Evolutionary conservation across 2,888 invertebrate genomes (phyloP), one percentile per base, ranked within the genome.

Genomic region (Rotaria macrura): DNA sequence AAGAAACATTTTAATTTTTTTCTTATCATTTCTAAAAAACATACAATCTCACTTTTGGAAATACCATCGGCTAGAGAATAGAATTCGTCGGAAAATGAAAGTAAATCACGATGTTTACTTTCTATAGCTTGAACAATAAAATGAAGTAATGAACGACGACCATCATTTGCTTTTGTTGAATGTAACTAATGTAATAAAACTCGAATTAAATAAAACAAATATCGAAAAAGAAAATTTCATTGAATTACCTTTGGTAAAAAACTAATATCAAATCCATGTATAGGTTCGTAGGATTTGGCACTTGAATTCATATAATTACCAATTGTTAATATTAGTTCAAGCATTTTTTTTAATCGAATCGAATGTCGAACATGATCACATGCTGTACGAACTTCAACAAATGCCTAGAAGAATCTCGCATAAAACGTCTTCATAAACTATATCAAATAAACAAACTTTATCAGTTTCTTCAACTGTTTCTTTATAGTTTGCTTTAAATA

Each of bases 221-320:
- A 2, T 4, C 23, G 3, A 40, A 40, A 85, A 34, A 79, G 2
- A 14, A 85, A 84, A 34, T 65, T 65, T 20, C 4, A 65, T 29
- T 34, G 7, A 65, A 65, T 88, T 90, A 95, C 95, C 93, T 98
- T 97, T 0, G 97, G 95, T 23, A 99, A 92, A 90, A 95, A 97
- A 90, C 94, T 96, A 89, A 99, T 95, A 91, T 99, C 97, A 91
- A 98, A 99, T 1, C 96, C 99, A 89, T 95, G 95, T 0, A 97
- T 96, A 87, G 91, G 84, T 88, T 95, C 95, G 1, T 95, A 96
- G 89, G 97, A 96, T 89, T 94, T 94, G 12, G 96, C 95, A 0
- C 97, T 97, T 0, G 95, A 94, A 91, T 98, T 98, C 95, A 99
- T 95, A 89, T 95, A 96, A 91, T 99, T 99, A 6, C 98, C 98